phyloP scores from a whole-genome alignment of 2,113 vertebrate species.

The Rynchops niger region DNA sequence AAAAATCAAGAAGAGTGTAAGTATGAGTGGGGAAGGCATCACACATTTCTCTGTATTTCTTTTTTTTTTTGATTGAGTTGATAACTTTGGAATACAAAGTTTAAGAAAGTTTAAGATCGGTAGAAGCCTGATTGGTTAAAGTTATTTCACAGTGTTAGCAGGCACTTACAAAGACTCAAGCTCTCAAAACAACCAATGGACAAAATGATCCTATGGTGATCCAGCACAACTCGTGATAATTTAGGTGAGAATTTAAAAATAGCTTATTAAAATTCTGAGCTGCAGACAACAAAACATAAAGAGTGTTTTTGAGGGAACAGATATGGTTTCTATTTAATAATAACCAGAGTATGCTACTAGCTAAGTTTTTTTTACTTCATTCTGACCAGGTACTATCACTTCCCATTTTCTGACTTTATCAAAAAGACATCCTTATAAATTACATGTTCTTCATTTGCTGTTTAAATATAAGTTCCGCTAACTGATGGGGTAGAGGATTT shows the following conservation, averaged over 20 bases:
- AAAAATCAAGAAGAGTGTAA: conserved; percentile 84
- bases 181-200: background rate
- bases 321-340: background rate
- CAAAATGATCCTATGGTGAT: background rate
- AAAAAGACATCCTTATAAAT: background rate
- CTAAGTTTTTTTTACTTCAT: background rate
- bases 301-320: background rate
- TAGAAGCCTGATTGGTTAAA: background rate
- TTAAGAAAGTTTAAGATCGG: background rate
- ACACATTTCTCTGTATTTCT: background rate
- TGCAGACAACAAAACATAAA: background rate
- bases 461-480: background rate
- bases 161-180: background rate
- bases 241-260: background rate
- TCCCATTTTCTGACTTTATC: background rate
- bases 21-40: background rate
- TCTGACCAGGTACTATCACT: background rate
- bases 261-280: background rate
- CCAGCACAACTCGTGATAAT: background rate
- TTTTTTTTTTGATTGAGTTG: background rate
- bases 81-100: background rate
- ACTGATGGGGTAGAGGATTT: background rate
- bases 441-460: background rate
- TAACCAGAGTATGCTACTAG: background rate
- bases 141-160: background rate